Evolutionary conservation across 2,888 invertebrate species (phyloP), one percentile per base, ranked within the genome.

Genomic region (Labia minor): DNA sequence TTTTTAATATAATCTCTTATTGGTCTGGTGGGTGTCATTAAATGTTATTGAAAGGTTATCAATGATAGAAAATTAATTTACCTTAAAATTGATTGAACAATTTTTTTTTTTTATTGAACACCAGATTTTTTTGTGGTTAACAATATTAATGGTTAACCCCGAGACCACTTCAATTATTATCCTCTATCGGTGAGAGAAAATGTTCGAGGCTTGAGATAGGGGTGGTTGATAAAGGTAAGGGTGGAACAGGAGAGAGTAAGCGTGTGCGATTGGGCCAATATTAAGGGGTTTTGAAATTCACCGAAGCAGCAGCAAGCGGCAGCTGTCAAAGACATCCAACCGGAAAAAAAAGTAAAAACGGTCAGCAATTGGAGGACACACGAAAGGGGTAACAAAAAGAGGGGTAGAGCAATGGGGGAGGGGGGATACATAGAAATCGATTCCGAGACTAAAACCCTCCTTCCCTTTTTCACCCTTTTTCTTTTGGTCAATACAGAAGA

Each of bases 91-190:
- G 49, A n/a, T 49, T 26, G 8, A 6, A 6, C 8, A 26, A 26
- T 49, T 49, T 49, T 49, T 49, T 49, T 49, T 49, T n/a, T 49
- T 49, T 49, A 10, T n/a, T 10, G 3, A 2, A 11, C 16, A 49
- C 49, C 49, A 8, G 49, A 49, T 49, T 49, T 49, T 49, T 49
- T 49, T 49, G 14, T 49, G 14, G 49, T 49, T 49, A 49, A 49
- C 49, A 49, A 49, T 49, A 49, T 49, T 49, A 49, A 49, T 49
- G 49, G 49, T 49, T 49, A 49, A 49, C 49, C 49, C 14, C 49
- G 49, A 49, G 49, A 49, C 49, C 49, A 49, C 49, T 49, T 49
- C 49, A 49, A 49, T 49, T 49, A 49, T 49, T 49, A 49, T 49
- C 49, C 49, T 16, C 49, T 16, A 11, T 49, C 16, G 16, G 49